Base-by-base conservation (phyloP, 2,888 invertebrate genomes). In the Hanleya hanleyi region DNA sequence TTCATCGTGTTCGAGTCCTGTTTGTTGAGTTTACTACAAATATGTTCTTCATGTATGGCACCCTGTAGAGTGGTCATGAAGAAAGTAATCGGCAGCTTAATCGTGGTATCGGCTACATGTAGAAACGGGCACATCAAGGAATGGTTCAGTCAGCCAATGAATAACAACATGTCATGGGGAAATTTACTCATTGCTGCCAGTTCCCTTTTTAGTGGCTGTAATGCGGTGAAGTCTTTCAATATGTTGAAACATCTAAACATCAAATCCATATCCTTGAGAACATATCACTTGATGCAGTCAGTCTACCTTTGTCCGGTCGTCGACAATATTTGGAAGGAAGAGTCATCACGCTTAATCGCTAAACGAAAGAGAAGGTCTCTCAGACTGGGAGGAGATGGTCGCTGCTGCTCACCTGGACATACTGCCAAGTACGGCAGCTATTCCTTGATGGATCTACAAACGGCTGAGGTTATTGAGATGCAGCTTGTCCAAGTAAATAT, bases 131-230 rank as follows among this genome's bases (percentile, higher is more conserved):
- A 41, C 41, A 9, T 9, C 9, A 41, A 18, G 18, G 41, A 41
- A 41, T 67, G 71, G 71, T 38, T 22, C 7, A 71, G 57, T n/a
- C 67, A 65, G 35, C 57, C 71, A 4, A 33, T 35, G 36, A 41
- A 49, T 5, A 50, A 65, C 0, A 51, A n/a, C n/a, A 22, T 71
- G 38, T 51, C 65, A 22, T 41, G 33, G n/a, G 70, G 64, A 38
- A 62, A 70, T 47, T 22, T 70, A 5, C 18, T 67, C 1, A 15
- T 71, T 15, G 33, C 62, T 65, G 67, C 71, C 26, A 29, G 57
- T 12, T 51, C 66, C 2, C 22, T 71, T 29, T 71, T 67, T 35
- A 66, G 41, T 37, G 67, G 71, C 1, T 12, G 62, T 15, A 71
- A 47, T n/a, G 38, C 67, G 1, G 35, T 41, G 2, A 50, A 67